Conservation (phyloP, 2,113 vertebrate species). For the Paramisgurnus dabryanus region DNA sequence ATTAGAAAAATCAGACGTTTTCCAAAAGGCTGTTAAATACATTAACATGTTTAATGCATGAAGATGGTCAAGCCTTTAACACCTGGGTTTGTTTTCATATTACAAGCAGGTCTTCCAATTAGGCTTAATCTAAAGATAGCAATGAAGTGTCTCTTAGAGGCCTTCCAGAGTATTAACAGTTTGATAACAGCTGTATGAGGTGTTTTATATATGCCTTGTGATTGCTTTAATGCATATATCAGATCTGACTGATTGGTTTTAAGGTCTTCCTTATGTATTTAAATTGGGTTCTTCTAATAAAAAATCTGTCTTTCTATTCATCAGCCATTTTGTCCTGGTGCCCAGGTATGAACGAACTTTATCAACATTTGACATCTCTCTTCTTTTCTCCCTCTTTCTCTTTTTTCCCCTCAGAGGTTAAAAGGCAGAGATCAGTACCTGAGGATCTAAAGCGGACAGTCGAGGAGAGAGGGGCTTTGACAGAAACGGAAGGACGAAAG, state of each 20-base stretch:
- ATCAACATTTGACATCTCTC: conserved; percentile 5
- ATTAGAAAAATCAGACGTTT: background rate
- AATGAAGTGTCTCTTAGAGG: background rate
- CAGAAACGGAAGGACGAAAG: conserved; percentile 83
- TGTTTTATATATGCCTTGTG: conserved; percentile 1
- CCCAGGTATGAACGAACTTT: background rate
- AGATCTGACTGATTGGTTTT: conserved; percentile 3
- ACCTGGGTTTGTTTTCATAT: background rate
- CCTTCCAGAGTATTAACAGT: background rate
- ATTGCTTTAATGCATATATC: background rate
- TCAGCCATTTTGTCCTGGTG: background rate
- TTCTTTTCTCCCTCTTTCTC: background rate
- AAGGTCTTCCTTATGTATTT: background rate
- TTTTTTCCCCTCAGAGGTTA: conserved; percentile 82
- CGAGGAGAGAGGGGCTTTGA: conserved; percentile 83
- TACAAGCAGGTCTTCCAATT: background rate
- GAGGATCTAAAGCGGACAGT: conserved; percentile 89
- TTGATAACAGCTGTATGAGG: background rate
- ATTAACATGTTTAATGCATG: background rate
- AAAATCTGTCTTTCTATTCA: background rate
- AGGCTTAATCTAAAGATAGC: background rate
- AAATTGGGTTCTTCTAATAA: background rate
- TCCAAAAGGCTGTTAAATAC: background rate
- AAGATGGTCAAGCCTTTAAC: background rate
- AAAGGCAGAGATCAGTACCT: conserved; percentile 92